phyloP scores from a whole-genome alignment of 2,113 vertebrate species.

The Xiphophorus maculatus region DNA sequence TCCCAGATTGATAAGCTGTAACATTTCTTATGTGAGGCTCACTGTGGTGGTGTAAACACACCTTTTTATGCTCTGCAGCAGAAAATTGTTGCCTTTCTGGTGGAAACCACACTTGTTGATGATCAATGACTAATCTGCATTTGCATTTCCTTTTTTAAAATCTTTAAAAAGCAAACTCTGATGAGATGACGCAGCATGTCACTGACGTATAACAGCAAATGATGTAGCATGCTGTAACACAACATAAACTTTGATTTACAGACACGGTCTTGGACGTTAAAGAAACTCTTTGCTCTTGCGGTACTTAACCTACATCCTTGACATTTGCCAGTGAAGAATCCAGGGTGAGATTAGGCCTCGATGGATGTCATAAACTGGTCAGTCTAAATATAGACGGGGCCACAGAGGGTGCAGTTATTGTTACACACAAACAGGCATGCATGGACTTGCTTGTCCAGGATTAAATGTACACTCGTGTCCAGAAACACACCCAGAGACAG shows the following conservation, averaged over 20 bases:
- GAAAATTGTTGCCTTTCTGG: neutral
- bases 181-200: no score
- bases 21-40: no score
- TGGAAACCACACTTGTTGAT: neutral
- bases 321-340: neutral
- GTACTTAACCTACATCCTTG: neutral
- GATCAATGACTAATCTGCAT: neutral
- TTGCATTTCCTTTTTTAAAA: neutral
- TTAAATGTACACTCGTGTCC: slow-evolving; percentile 30
- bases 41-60: neutral
- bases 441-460: slow-evolving; percentile 1
- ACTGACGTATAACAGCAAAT: no score
- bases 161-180: no score
- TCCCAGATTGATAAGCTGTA: no score
- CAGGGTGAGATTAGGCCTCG: neutral
- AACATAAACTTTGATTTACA: neutral
- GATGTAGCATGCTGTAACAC: no score
- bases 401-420: slow-evolving; percentile 39
- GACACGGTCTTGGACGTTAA: neutral
- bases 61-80: neutral
- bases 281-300: neutral
- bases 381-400: slow-evolving; percentile 48
- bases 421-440: slow-evolving; percentile 39
- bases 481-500: slow-evolving; percentile 12
- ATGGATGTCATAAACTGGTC: slow-evolving; percentile 14